These are phyloP conservation scores for Himalopsyche tibetana DNA, from an alignment of 2,888 invertebrate genomes.

Conservation along the genomic window DNA sequence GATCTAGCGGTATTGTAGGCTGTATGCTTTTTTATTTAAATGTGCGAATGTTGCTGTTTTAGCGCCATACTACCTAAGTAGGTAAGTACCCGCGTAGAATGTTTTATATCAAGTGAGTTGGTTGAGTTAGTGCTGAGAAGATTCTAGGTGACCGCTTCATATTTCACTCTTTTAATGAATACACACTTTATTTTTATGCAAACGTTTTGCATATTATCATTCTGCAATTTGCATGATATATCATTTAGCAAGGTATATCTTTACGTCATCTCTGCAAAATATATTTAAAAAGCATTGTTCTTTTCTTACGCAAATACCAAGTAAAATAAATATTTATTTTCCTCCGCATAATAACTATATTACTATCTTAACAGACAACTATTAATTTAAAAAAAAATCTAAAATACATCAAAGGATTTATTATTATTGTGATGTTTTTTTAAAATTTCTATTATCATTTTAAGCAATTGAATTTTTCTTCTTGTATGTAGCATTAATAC, in stretches of 20 bases:
- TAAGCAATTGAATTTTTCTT: no score
- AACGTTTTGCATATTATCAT: conserved; percentile 37
- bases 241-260: conserved; percentile 8
- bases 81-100: neutral
- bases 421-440: no score
- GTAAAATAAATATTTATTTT: no score
- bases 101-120: conserved; percentile 27
- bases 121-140: conserved; percentile 38
- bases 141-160: conserved; percentile 28
- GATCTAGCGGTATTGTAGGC: conserved; percentile 23
- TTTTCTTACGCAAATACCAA: neutral
- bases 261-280: neutral
- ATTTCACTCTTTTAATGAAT: conserved; percentile 36
- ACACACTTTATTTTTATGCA: conserved; percentile 42
- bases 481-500: no score
- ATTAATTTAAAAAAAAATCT: no score
- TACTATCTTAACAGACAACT: no score
- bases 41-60: conserved; percentile 63
- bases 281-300: neutral
- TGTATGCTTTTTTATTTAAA: conserved; percentile 59
- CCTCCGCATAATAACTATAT: no score
- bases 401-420: no score
- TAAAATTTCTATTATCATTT: no score
- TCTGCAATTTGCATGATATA: conserved; percentile 36
- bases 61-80: conserved; percentile 49